phyloP scores from a whole-genome alignment of 2,113 vertebrate genomes.

The Clarias gariepinus region DNA sequence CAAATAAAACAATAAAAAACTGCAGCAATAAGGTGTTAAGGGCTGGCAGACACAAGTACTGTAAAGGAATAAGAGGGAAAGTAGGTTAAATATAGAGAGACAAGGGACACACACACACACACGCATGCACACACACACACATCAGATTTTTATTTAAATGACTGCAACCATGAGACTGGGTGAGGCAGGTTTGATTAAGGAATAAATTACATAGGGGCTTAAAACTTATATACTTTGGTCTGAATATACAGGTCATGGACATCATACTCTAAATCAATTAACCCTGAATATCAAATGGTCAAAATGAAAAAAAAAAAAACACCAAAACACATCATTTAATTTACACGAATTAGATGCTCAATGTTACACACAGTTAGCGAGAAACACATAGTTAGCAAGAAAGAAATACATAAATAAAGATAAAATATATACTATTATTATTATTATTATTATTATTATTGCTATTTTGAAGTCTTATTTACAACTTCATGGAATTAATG shows the following conservation, averaged over 20 bases:
- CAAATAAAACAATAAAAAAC: slow-evolving; percentile 31
- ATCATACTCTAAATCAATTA: background rate
- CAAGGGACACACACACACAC: slow-evolving; percentile 59
- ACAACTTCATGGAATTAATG: too few relatives aligned
- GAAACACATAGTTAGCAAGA: too few relatives aligned
- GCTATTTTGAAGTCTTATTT: too few relatives aligned
- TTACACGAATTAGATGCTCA: background rate
- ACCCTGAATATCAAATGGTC: background rate
- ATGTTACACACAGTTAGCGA: background rate
- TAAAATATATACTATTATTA: too few relatives aligned
- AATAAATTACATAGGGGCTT: background rate
- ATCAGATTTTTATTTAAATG: slow-evolving; percentile 23
- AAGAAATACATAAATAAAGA: background rate
- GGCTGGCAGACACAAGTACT: background rate
- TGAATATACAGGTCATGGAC: background rate
- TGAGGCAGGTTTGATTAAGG: slow-evolving; percentile 16
- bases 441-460: too few relatives aligned
- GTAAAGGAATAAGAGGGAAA: slow-evolving; percentile 45
- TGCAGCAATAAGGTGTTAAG: slow-evolving; percentile 39
- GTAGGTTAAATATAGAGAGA: slow-evolving; percentile 63
- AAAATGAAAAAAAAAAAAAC: background rate
- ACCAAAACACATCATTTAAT: background rate
- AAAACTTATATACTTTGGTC: background rate
- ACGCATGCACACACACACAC: slow-evolving; percentile 59
- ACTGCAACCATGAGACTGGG: slow-evolving; percentile 27